Conservation (phyloP, 2,113 vertebrate species). For the Catagonus wagneri region DNA sequence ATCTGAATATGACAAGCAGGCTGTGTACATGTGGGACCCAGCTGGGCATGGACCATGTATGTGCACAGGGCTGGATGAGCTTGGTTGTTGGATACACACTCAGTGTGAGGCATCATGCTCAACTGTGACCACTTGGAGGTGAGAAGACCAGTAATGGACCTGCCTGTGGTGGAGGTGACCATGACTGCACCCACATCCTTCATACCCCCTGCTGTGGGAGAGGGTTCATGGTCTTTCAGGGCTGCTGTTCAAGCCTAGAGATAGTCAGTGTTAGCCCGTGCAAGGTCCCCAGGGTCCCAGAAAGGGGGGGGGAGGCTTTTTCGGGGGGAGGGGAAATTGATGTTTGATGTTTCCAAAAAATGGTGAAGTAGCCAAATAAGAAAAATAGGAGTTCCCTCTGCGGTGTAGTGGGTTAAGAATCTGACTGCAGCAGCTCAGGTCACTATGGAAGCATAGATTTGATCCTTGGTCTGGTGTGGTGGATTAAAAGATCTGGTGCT, state of each 20-base stretch:
- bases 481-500: too few relatives aligned
- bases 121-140: not conserved
- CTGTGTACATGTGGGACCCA: not conserved
- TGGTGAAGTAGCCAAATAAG: not conserved
- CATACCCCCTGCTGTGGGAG: not conserved
- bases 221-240: not conserved
- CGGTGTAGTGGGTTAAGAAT: too few relatives aligned
- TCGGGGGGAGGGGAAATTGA: not conserved
- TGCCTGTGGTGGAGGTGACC: accelerated
- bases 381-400: not conserved
- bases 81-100: not conserved
- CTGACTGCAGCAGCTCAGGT: too few relatives aligned
- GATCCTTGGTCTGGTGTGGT: too few relatives aligned
- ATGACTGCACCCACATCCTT: not conserved
- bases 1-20: not conserved
- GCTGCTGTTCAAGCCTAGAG: not conserved
- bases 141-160: not conserved
- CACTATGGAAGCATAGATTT: too few relatives aligned
- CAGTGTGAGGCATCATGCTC: too few relatives aligned
- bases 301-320: not conserved
- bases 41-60: not conserved
- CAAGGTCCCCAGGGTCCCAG: not conserved
- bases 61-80: not conserved
- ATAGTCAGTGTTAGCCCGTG: not conserved
- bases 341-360: slow-evolving; percentile 15